A percentile compares a stretch with the other conserved stretches of the same genome.
Evolutionary conservation across 2,797 vertebrate species (phyloP).

Genomic region (Argya squamiceps): DNA sequence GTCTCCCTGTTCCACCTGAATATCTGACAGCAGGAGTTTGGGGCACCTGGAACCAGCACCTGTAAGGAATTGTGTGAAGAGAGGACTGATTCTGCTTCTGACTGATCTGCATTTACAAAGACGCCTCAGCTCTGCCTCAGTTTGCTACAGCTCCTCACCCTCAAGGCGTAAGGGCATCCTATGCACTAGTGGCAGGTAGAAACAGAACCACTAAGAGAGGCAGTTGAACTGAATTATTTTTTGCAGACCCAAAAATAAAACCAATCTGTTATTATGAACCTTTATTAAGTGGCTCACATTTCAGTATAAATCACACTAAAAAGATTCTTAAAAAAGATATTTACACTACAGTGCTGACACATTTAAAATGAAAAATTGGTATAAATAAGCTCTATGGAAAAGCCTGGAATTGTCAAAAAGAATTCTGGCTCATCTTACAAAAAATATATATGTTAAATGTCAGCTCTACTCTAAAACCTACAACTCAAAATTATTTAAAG

Average conservation of each 20-base stretch:
- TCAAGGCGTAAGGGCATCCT: not conserved
- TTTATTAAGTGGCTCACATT: constrained; percentile 97
- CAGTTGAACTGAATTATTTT: constrained; percentile 70
- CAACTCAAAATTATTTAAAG: constrained; percentile 85
- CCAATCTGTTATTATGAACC: constrained; percentile 88
- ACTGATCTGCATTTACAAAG: not conserved
- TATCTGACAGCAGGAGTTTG: not conserved
- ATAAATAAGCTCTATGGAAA: constrained; percentile 97
- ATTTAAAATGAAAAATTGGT: constrained; percentile 89
- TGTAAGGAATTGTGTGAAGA: not conserved
- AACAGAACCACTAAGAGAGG: constrained; percentile 68
- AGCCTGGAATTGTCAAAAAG: constrained; percentile 88
- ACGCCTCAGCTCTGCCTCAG: not conserved
- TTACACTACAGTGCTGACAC: constrained; percentile 98
- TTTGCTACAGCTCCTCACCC: constrained; percentile 37
- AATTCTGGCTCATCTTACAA: constrained; percentile 93
- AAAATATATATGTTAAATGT: constrained; percentile 90
- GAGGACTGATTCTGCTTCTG: not conserved
- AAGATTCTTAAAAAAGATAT: constrained; percentile 89
- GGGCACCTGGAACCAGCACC: not conserved
- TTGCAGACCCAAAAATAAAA: constrained; percentile 77
- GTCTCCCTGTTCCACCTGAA: not conserved
- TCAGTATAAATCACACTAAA: constrained; percentile 99
- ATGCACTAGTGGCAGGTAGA: constrained; percentile 51
- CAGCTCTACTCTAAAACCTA: constrained; percentile 90